phyloP scores from a whole-genome alignment of 2,888 invertebrate species.

The Onchidella celtica region DNA sequence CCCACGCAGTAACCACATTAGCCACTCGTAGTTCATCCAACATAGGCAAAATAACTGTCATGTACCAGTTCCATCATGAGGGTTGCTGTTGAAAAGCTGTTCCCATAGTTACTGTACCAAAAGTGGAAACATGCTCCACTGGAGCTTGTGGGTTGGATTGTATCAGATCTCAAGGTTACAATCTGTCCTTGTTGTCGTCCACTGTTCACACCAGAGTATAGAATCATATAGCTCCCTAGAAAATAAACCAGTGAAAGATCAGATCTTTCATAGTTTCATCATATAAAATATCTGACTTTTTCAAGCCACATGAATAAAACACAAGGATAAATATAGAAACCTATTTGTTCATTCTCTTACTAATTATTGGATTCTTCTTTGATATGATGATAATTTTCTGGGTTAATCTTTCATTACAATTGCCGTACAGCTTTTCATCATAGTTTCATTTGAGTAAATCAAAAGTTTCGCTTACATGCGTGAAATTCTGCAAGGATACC shows the following conservation, averaged over 20 bases:
- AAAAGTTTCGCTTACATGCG: too few relatives aligned
- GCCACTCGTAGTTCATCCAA: too few relatives aligned
- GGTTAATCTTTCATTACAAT: too few relatives aligned
- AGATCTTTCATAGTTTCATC: neutral
- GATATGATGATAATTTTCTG: too few relatives aligned
- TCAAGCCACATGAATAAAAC: neutral
- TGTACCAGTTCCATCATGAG: too few relatives aligned
- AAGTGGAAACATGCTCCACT: conserved; percentile 60
- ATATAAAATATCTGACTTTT: neutral
- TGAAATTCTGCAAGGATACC: too few relatives aligned
- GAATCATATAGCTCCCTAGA: conserved; percentile 34
- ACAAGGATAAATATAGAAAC: neutral
- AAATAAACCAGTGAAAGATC: neutral
- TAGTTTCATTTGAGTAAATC: too few relatives aligned
- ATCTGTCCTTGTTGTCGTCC: conserved; percentile 27
- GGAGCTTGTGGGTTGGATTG: conserved; percentile 41
- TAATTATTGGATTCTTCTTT: too few relatives aligned
- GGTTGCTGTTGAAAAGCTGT: conserved; percentile 10
- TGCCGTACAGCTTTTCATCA: too few relatives aligned
- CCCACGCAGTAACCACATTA: too few relatives aligned
- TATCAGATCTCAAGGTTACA: conserved; percentile 28
- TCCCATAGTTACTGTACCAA: conserved; percentile 77
- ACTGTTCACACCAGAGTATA: conserved; percentile 20
- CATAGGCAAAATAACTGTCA: too few relatives aligned
- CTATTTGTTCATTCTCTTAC: too few relatives aligned